Evolutionary conservation across 37 sponge, comb jelly and placozoan species (phyloP).

Genomic region (Chondrilla cf. caribensis): DNA sequence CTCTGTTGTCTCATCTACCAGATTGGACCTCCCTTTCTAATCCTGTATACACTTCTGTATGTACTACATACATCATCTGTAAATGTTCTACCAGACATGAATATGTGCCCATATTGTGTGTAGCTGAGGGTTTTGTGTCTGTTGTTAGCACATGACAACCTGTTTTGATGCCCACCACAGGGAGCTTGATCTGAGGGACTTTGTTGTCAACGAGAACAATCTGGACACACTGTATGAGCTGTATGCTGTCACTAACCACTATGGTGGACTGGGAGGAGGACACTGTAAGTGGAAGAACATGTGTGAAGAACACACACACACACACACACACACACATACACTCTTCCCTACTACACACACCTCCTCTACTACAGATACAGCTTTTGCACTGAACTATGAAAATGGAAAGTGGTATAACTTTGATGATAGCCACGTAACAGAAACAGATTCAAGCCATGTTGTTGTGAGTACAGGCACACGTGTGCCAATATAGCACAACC

Average conservation of each 20-base stretch:
- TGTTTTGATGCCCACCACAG: too few species aligned
- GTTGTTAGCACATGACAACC: too few species aligned
- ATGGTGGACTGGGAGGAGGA: slow-evolving; percentile 97
- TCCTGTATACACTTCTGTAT: too few species aligned
- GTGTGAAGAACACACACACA: neutral
- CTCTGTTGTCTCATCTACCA: too few species aligned
- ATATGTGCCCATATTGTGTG: too few species aligned
- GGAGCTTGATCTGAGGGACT: slow-evolving; percentile 50
- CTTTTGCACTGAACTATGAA: slow-evolving; percentile 74
- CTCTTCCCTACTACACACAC: neutral
- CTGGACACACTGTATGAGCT: slow-evolving; percentile 73
- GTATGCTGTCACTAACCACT: slow-evolving; percentile 94
- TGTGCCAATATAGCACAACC: too few species aligned
- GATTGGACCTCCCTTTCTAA: too few species aligned
- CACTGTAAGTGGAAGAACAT: slow-evolving; percentile 72
- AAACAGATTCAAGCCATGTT: slow-evolving; percentile 29
- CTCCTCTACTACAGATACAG: slow-evolving; percentile 60
- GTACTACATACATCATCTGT: too few species aligned
- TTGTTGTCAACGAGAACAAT: slow-evolving; percentile 27
- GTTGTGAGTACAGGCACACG: slow-evolving; percentile 55
- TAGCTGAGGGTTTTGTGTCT: too few species aligned
- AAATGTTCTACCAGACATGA: too few species aligned
- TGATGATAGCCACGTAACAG: slow-evolving; percentile 91
- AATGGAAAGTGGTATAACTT: slow-evolving; percentile 87
- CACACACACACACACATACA: too few species aligned